phyloP scores from a whole-genome alignment of 2,113 vertebrate genomes.

The Paradisaea rubra region DNA sequence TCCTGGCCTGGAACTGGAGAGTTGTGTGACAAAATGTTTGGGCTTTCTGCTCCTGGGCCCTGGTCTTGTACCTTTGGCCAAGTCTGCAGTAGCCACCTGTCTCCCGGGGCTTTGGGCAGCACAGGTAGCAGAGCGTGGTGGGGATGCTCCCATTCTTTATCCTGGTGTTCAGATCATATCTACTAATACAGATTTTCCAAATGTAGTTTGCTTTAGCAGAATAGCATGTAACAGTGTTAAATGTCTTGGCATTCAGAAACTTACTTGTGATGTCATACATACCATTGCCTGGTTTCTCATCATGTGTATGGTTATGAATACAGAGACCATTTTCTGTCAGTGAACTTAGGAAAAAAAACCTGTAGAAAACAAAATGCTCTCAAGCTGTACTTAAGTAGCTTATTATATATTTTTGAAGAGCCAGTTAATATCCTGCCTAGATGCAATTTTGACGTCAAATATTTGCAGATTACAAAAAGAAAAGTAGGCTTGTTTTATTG shows the following conservation, averaged over 20 bases:
- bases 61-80: neutral
- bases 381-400: neutral
- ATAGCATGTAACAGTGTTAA: neutral
- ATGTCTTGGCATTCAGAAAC: neutral
- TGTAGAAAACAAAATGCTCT: neutral
- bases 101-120: neutral
- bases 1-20: accelerated
- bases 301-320: neutral
- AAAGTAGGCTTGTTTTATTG: neutral
- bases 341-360: neutral
- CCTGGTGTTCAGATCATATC: neutral
- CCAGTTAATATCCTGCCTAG: neutral
- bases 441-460: neutral
- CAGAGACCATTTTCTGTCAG: neutral
- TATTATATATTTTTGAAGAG: neutral
- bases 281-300: neutral
- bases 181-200: neutral
- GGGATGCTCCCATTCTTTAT: neutral
- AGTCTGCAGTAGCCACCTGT: neutral
- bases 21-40: neutral
- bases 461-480: neutral
- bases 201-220: neutral
- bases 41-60: neutral
- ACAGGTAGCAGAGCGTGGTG: accelerated
- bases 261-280: neutral